Conservation (phyloP, 1,140 invertebrate genomes). For the Leptopilina clavipes region DNA sequence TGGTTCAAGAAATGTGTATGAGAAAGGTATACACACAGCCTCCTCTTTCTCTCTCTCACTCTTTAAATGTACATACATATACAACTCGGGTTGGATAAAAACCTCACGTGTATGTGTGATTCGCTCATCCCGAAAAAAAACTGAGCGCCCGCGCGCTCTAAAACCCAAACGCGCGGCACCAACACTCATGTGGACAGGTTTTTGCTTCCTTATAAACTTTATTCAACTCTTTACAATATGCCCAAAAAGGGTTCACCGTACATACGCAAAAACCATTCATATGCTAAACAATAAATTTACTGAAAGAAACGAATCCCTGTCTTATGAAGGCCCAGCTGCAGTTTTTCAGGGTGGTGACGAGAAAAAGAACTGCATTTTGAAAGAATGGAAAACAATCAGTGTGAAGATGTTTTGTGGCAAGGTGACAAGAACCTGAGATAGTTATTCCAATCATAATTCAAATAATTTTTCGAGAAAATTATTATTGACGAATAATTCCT, state of each 20-base stretch:
- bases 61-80: background rate
- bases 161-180: slow-evolving; percentile 42
- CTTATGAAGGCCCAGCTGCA: slow-evolving; percentile 48
- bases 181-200: slow-evolving; percentile 62
- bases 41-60: too few species aligned
- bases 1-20: slow-evolving; percentile 60
- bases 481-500: too few species aligned
- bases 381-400: slow-evolving; percentile 30
- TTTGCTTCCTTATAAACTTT: slow-evolving; percentile 72
- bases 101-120: background rate
- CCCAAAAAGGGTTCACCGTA: slow-evolving; percentile 64
- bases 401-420: slow-evolving; percentile 19
- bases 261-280: slow-evolving; percentile 63
- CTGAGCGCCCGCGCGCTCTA: slow-evolving; percentile 31
- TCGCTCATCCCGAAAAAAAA: slow-evolving; percentile 38
- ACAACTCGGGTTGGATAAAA: background rate
- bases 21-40: background rate
- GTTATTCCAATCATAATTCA: slow-evolving; percentile 8
- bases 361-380: slow-evolving; percentile 25
- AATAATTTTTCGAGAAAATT: slow-evolving; percentile 18
- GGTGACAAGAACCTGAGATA: slow-evolving; percentile 25
- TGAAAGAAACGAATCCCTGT: slow-evolving; percentile 72
- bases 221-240: slow-evolving; percentile 73
- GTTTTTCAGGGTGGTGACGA: slow-evolving; percentile 1
- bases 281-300: slow-evolving; percentile 71